Evolutionary conservation across 2,113 vertebrate genomes (phyloP).

Genomic region (Isurus oxyrinchus): DNA sequence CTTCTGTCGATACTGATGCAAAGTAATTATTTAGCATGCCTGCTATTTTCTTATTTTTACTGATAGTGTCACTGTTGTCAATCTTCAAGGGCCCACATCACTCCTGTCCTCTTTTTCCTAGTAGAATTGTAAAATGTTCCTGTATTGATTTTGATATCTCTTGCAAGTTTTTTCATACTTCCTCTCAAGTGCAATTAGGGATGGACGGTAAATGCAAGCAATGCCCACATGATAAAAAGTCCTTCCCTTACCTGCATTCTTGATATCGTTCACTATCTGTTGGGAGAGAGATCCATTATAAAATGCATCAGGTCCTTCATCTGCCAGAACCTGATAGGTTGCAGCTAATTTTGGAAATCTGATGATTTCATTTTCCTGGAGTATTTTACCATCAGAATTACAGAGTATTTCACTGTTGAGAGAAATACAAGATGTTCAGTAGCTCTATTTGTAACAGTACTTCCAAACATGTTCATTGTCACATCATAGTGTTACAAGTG

Average conservation of each 20-base stretch:
- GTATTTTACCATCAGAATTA: slow-evolving; percentile 54
- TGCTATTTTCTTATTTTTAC: no score
- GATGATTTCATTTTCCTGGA: slow-evolving; percentile 70
- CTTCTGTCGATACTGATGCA: no score
- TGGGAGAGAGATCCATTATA: slow-evolving; percentile 73
- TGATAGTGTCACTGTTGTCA: no score
- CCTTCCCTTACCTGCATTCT: slow-evolving; percentile 53
- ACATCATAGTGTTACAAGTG: background rate
- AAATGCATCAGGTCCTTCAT: slow-evolving; percentile 69
- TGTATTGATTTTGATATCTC: no score
- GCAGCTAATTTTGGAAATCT: slow-evolving; percentile 64
- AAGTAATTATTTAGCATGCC: no score
- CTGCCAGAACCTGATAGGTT: slow-evolving; percentile 72
- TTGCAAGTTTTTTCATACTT: no score
- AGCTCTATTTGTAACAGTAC: background rate
- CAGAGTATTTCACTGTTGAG: slow-evolving; percentile 79
- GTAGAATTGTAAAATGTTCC: no score
- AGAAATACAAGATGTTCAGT: slow-evolving; percentile 37
- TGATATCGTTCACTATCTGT: slow-evolving; percentile 76
- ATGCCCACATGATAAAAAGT: no score
- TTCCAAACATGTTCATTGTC: background rate
- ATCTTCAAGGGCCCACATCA: no score
- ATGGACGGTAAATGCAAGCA: no score
- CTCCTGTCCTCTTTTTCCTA: no score
- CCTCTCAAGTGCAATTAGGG: no score